phyloP scores from a whole-genome alignment of 2,797 vertebrate species.

The Microctenopoma lineatum region DNA sequence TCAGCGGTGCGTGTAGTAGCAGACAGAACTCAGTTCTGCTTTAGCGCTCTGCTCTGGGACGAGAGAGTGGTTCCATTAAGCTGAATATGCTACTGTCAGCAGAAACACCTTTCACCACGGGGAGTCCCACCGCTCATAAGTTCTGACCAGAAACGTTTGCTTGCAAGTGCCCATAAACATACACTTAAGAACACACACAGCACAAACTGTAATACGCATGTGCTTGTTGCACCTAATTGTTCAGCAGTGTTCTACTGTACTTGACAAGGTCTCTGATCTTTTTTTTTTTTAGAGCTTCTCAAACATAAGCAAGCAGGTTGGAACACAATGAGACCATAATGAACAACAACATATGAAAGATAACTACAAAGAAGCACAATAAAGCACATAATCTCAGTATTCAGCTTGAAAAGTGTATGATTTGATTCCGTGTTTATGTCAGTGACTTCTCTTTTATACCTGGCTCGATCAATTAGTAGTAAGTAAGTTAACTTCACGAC shows the following conservation, averaged over 20 bases:
- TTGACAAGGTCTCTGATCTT: constrained; percentile 2
- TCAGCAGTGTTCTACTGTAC: too few species aligned
- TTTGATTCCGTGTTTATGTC: not conserved
- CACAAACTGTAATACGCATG: not conserved
- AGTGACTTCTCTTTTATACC: not conserved
- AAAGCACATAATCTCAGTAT: not conserved
- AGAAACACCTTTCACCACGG: constrained; percentile 65
- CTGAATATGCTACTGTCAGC: constrained; percentile 82
- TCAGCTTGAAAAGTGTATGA: constrained; percentile 1
- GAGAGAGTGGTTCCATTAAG: constrained; percentile 77
- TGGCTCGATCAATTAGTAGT: not conserved
- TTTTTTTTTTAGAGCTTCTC: constrained; percentile 12
- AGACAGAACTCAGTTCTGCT: constrained; percentile 81
- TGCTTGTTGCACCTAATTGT: not conserved
- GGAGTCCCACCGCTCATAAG: constrained; percentile 47
- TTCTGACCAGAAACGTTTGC: constrained; percentile 23
- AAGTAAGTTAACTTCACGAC: not conserved
- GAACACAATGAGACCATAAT: constrained; percentile 13
- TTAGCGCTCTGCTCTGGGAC: constrained; percentile 72
- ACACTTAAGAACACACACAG: not conserved
- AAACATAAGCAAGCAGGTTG: constrained; percentile 4
- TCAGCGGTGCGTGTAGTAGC: constrained; percentile 71
- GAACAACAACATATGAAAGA: constrained; percentile 5
- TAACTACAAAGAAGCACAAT: constrained; percentile 16
- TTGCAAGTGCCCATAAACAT: not conserved